phyloP scores from a whole-genome alignment of 2,113 vertebrate species.

The Rhombomys opimus region DNA sequence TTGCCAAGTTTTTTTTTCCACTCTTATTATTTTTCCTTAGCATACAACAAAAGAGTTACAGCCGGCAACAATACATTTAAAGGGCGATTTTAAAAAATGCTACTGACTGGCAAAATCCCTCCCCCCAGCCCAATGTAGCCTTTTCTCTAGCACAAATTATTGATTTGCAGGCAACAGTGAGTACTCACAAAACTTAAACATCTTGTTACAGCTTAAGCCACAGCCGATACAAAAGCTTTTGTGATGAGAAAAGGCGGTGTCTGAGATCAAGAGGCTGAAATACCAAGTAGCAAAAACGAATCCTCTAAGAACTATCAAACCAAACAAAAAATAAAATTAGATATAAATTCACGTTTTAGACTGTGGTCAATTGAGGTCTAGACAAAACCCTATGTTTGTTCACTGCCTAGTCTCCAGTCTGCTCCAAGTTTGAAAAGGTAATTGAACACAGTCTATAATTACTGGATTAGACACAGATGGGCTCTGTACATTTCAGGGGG shows the following conservation, averaged over 20 bases:
- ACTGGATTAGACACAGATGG: constrained; percentile 95
- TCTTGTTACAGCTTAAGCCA: constrained; percentile 11
- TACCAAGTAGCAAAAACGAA: constrained; percentile 84
- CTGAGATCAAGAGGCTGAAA: constrained; percentile 57
- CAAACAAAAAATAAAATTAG: constrained; percentile 88
- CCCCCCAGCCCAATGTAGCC: not conserved
- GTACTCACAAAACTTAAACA: constrained; percentile 54
- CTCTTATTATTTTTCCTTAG: constrained; percentile 51
- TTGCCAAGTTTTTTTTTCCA: constrained; percentile 33
- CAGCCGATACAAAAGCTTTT: constrained; percentile 19
- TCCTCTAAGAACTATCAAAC: constrained; percentile 86
- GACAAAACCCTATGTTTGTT: constrained; percentile 92
- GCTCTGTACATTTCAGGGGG: constrained; percentile 90
- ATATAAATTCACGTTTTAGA: constrained; percentile 92
- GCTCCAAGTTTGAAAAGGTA: constrained; percentile 93
- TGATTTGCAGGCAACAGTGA: constrained; percentile 58
- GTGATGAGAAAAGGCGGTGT: constrained; percentile 36
- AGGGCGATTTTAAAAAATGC: constrained; percentile 36
- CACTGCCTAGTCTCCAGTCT: constrained; percentile 92
- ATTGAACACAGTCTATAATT: constrained; percentile 93
- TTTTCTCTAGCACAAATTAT: constrained; percentile 60
- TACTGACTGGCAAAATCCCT: not conserved
- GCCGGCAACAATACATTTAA: constrained; percentile 45
- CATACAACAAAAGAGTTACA: constrained; percentile 40
- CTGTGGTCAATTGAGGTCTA: constrained; percentile 93